A percentile compares a stretch with the other conserved stretches of the same genome.
Conservation (phyloP, 2,888 invertebrate species). For the Platynereis dumerilii region DNA sequence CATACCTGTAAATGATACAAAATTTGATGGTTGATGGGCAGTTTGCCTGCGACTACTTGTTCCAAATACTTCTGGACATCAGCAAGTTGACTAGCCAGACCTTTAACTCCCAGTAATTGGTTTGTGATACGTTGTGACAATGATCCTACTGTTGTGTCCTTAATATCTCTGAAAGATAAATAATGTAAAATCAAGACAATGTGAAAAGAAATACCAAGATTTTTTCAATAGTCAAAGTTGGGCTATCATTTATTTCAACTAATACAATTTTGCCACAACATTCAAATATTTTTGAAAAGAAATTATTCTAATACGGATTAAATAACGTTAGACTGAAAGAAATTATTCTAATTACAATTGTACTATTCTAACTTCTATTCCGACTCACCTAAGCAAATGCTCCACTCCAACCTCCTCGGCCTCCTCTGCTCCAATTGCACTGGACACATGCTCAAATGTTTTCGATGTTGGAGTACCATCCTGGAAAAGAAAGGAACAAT, state of each 20-base stretch:
- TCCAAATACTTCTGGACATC: constrained; percentile 92
- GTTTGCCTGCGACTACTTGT: constrained; percentile 79
- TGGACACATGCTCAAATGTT: constrained; percentile 98
- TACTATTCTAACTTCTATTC: no score
- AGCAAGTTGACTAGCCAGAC: constrained; percentile 87
- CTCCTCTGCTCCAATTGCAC: constrained; percentile 99
- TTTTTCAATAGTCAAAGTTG: no score
- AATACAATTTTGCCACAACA: no score
- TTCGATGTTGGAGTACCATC: constrained; percentile 98
- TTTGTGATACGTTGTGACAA: constrained; percentile 97
- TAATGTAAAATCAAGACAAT: no score
- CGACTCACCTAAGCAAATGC: constrained; percentile 84
- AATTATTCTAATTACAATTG: no score
- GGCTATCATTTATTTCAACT: no score
- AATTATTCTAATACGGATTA: no score
- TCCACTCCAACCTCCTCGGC: constrained; percentile 99
- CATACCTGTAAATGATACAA: constrained; percentile 80
- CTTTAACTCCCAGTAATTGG: constrained; percentile 92
- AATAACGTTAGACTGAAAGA: no score
- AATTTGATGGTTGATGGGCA: constrained; percentile 98
- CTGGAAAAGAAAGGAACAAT: constrained; percentile 57
- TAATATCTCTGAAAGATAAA: constrained; percentile 56
- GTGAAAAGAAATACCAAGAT: no score
- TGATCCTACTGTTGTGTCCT: constrained; percentile 67
- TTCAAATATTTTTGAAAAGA: no score